These are phyloP conservation scores for Orchesella flavescens DNA, from an alignment of 2,888 invertebrate genomes.

Conservation along the genomic window DNA sequence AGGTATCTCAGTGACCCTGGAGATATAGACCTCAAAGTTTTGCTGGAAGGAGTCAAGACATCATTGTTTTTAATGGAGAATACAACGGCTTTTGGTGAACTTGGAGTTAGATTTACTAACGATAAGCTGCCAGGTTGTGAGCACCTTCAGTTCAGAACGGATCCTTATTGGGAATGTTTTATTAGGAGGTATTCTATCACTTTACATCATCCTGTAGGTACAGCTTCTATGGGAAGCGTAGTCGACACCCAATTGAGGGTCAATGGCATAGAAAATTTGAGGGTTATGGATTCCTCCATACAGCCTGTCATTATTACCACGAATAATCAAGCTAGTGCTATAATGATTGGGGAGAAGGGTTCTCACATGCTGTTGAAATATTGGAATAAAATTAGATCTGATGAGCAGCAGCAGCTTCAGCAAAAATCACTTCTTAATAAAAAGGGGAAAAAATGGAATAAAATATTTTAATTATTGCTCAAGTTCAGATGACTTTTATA, in stretches of 20 bases:
- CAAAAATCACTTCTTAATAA: too few species aligned
- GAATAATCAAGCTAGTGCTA: slow-evolving; percentile 40
- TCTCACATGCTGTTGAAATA: neutral
- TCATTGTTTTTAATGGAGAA: slow-evolving; percentile 59
- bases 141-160: slow-evolving; percentile 47
- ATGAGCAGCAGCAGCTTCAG: neutral
- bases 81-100: slow-evolving; percentile 46
- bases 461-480: too few species aligned
- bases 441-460: too few species aligned
- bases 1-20: slow-evolving; percentile 63
- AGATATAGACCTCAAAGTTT: slow-evolving; percentile 61
- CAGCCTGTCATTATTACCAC: slow-evolving; percentile 31
- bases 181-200: slow-evolving; percentile 61
- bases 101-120: slow-evolving; percentile 58
- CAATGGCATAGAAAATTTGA: slow-evolving; percentile 50
- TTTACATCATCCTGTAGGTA: slow-evolving; percentile 66
- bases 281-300: slow-evolving; percentile 66
- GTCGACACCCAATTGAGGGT: slow-evolving; percentile 68
- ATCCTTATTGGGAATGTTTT: slow-evolving; percentile 69
- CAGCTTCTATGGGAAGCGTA: slow-evolving; percentile 62
- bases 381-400: slow-evolving; percentile 12
- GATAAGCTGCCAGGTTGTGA: slow-evolving; percentile 66
- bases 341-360: slow-evolving; percentile 55
- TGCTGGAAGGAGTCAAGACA: slow-evolving; percentile 66
- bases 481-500: too few species aligned